These are phyloP conservation scores for Coelopa frigida DNA, from an alignment of 1,140 invertebrate genomes.

Conservation along the genomic window DNA sequence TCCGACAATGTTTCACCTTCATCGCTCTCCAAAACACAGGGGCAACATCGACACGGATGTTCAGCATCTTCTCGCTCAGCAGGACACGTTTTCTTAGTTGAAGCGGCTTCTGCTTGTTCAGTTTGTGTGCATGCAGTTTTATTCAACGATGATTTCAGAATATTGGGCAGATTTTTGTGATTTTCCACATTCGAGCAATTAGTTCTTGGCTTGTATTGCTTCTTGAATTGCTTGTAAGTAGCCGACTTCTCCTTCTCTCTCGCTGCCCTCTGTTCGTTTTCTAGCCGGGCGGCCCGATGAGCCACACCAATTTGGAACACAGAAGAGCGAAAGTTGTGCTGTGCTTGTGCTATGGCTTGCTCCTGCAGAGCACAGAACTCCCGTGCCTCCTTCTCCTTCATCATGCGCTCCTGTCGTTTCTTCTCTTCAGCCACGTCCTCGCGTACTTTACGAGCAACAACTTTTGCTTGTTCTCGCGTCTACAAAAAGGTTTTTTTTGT, in stretches of 20 bases:
- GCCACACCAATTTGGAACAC: constrained; percentile 36
- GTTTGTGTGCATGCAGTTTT: too few relatives aligned
- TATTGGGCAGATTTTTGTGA: too few relatives aligned
- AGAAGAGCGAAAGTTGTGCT: constrained; percentile 29
- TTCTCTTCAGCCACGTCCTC: constrained; percentile 29
- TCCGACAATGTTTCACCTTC: too few relatives aligned
- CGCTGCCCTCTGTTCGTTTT: constrained; percentile 19
- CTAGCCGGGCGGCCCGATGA: constrained; percentile 29
- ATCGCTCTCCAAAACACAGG: too few relatives aligned
- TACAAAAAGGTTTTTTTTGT: constrained; percentile 11
- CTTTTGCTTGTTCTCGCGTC: constrained; percentile 37
- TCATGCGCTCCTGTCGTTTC: constrained; percentile 21
- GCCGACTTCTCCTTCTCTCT: not conserved
- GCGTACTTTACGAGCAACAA: constrained; percentile 28
- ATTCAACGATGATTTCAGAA: too few relatives aligned
- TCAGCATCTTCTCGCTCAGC: too few relatives aligned
- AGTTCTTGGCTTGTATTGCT: too few relatives aligned
- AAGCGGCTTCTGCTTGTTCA: too few relatives aligned
- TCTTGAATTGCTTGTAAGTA: constrained; percentile 9
- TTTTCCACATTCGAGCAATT: too few relatives aligned
- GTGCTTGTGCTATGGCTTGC: constrained; percentile 30
- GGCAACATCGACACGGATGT: too few relatives aligned
- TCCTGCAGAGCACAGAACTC: constrained; percentile 35
- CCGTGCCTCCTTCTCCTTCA: constrained; percentile 24
- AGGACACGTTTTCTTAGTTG: too few relatives aligned